These are phyloP conservation scores for Halictus quadricinctus DNA, from an alignment of 2,888 invertebrate genomes.

Conservation along the genomic window DNA sequence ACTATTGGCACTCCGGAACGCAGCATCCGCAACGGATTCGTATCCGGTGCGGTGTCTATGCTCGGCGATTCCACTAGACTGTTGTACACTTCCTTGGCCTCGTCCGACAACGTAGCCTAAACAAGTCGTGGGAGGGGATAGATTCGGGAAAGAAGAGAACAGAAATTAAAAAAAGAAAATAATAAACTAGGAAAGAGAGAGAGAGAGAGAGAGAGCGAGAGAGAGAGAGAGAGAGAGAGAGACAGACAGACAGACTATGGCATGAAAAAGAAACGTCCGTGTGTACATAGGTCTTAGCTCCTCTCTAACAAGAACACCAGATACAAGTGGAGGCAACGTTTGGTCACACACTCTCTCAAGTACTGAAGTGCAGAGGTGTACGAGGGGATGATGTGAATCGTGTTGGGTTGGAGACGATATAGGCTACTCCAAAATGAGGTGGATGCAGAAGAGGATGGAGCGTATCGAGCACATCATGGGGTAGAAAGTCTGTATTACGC, in stretches of 20 bases:
- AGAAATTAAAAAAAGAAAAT: constrained; percentile 67
- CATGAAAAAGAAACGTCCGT: constrained; percentile 28
- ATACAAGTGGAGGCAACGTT: constrained; percentile 22
- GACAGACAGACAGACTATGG: constrained; percentile 24
- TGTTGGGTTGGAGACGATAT: constrained; percentile 23
- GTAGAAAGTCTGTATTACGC: background rate
- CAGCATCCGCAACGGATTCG: constrained; percentile 87
- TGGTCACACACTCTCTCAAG: constrained; percentile 20
- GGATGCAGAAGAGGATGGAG: constrained; percentile 20
- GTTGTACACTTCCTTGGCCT: constrained; percentile 96
- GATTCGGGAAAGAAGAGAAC: constrained; percentile 75
- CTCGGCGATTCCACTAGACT: constrained; percentile 90
- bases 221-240: too few relatives aligned
- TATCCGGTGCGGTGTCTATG: constrained; percentile 78
- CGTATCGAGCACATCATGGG: background rate
- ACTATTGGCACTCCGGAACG: constrained; percentile 85
- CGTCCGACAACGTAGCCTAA: constrained; percentile 92
- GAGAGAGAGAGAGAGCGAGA: constrained; percentile 4
- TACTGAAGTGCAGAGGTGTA: constrained; percentile 25
- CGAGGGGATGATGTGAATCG: background rate
- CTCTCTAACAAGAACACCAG: constrained; percentile 13
- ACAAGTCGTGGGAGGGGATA: constrained; percentile 79
- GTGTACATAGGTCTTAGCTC: constrained; percentile 14
- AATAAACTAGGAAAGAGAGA: constrained; percentile 52
- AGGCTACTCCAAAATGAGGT: constrained; percentile 38